Base-by-base conservation (phyloP, 2,888 invertebrate genomes). In the Ormyrus thymus region DNA sequence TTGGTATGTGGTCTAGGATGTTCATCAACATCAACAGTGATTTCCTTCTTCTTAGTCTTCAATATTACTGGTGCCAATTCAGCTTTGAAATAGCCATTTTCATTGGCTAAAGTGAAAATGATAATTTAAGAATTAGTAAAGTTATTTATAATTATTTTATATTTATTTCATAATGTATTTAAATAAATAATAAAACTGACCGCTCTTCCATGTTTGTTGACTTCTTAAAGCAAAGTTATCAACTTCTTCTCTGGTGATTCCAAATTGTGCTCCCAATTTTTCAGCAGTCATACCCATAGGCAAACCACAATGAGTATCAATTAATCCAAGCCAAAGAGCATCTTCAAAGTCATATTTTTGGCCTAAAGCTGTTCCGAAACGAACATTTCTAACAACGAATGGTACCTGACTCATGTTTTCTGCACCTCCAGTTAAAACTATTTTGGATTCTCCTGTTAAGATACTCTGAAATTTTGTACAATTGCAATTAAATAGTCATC, bases 281-380 rank as follows among this genome's bases (percentile, higher is more conserved):
- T 98, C 98, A 0, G 98, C 98, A 0, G 99, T 99, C 87, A 98
- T 90, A 2, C 97, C 98, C 99, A 99, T 99, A 0, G 98, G 97
- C 53, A 97, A 92, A 82, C 97, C 96, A 87, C 97, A 97, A 90
- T 96, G 95, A 0, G 94, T 93, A 88, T 99, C 99, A 0, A 96
- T 95, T 1, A 99, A 92, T 3, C 96, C 95, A 0, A 94, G 92
- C 98, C 98, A 98, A 11, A 99, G 91, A 0, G 95, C 92, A 90
- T 99, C 98, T 90, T 98, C 98, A 83, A 98, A 92, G 82, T 93
- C 92, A 76, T 94, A 92, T 83, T 93, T 94, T 43, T 91, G 90
- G 0, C 98, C 98, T 1, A 99, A 91, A 0, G 93, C 92, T 9
- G 97, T 95, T 2, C 99, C 99, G 91, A 97, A 99, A 45, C 99